These are phyloP conservation scores for Achlya flavicornis DNA, from an alignment of 2,888 invertebrate species.

Conservation along the genomic window DNA sequence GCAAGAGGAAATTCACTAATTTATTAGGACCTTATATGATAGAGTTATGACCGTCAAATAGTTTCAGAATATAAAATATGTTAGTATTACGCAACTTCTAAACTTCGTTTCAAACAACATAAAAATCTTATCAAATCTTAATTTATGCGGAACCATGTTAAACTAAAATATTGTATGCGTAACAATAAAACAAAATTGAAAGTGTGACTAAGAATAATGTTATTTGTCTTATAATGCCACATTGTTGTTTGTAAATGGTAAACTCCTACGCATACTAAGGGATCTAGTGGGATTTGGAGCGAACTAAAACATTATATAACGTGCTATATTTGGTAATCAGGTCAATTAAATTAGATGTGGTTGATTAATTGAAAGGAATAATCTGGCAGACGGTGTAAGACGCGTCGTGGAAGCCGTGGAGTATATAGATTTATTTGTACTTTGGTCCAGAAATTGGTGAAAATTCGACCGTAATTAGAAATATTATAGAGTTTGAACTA, in stretches of 20 bases:
- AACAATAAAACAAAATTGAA: constrained; percentile 29
- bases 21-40: too few species aligned
- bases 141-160: constrained; percentile 22
- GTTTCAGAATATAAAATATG: too few species aligned
- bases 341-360: background rate
- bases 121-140: constrained; percentile 17
- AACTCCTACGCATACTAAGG: constrained; percentile 27
- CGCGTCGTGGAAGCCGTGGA: too few species aligned
- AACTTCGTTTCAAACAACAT: constrained; percentile 10
- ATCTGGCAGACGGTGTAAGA: background rate
- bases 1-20: too few species aligned
- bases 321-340: background rate
- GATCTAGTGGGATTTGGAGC: constrained; percentile 7
- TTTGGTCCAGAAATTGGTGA: too few species aligned
- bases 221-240: constrained; percentile 19
- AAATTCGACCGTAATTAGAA: too few species aligned
- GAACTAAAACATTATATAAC: background rate
- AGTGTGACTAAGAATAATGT: constrained; percentile 41
- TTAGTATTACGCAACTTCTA: too few species aligned
- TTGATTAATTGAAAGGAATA: background rate
- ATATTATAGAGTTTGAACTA: too few species aligned
- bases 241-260: constrained; percentile 23
- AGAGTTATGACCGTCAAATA: too few species aligned
- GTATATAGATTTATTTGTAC: background rate
- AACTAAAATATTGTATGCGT: constrained; percentile 16